These are phyloP conservation scores for Haliclona indistincta DNA, from an alignment of 37 sponge, comb jelly and placozoan species.

Conservation along the genomic window DNA sequence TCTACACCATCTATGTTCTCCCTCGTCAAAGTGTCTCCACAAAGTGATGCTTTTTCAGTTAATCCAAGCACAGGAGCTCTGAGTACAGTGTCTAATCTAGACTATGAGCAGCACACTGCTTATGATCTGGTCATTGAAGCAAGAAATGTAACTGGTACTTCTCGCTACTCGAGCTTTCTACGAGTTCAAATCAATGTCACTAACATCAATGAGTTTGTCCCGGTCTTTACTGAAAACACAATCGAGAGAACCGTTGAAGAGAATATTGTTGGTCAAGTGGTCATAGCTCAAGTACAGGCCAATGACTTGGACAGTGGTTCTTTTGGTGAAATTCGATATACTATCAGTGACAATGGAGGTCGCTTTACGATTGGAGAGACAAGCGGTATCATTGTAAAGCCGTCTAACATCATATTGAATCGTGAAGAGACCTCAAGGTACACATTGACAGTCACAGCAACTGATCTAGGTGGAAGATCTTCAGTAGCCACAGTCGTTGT, in stretches of 20 bases:
- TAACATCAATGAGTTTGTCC: slow-evolving; percentile 45
- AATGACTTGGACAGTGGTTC: slow-evolving; percentile 56
- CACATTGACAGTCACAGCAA: slow-evolving; percentile 46
- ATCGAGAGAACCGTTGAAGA: not conserved
- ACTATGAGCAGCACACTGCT: slow-evolving; percentile 20
- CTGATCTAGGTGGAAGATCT: slow-evolving; percentile 19
- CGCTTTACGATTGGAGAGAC: slow-evolving; percentile 36
- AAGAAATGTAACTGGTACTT: not conserved
- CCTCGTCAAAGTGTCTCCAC: not conserved
- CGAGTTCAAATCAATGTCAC: slow-evolving; percentile 28
- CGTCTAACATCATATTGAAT: slow-evolving; percentile 22
- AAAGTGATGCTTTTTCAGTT: slow-evolving; percentile 14
- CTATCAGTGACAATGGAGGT: slow-evolving; percentile 22
- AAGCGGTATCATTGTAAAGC: slow-evolving; percentile 37
- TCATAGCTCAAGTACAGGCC: slow-evolving; percentile 18
- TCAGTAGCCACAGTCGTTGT: slow-evolving; percentile 6
- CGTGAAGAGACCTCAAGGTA: slow-evolving; percentile 29
- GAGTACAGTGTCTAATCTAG: slow-evolving; percentile 5
- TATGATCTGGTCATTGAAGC: slow-evolving; percentile 57
- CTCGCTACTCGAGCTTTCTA: slow-evolving; percentile 29
- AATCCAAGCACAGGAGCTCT: slow-evolving; percentile 6
- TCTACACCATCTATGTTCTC: not conserved
- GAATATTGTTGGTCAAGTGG: not conserved
- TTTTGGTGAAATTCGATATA: slow-evolving; percentile 40
- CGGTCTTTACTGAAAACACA: slow-evolving; percentile 2